Percentiles rank a stretch among this genome's conserved stretches.
These are phyloP conservation scores for Parnassius orleans DNA, from an alignment of 2,888 invertebrate species.

Conservation along the genomic window DNA sequence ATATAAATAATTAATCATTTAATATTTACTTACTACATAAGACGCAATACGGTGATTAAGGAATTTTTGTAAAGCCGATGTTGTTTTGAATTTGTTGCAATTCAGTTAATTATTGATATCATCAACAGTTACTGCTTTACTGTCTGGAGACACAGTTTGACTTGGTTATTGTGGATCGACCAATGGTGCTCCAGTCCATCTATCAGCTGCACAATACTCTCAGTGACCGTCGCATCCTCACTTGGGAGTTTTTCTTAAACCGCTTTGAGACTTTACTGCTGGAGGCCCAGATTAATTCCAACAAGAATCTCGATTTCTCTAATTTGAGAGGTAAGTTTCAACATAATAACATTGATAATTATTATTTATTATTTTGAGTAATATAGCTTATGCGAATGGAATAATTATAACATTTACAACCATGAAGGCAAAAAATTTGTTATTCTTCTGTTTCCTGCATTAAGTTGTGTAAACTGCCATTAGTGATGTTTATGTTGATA, in stretches of 20 bases:
- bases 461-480: no score
- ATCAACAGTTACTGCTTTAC: conserved; percentile 74
- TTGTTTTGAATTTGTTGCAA: no score
- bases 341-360: neutral
- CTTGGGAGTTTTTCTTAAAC: conserved; percentile 99
- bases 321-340: conserved; percentile 86
- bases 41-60: no score
- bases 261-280: conserved; percentile 95
- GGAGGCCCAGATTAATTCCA: conserved; percentile 96
- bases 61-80: no score
- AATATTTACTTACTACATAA: no score
- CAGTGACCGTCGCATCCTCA: conserved; percentile 92
- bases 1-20: no score
- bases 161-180: conserved; percentile 96
- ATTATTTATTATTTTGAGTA: no score
- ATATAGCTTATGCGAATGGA: no score
- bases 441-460: no score
- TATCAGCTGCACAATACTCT: conserved; percentile 97
- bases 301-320: conserved; percentile 91
- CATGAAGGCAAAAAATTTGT: no score
- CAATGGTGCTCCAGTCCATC: conserved; percentile 96
- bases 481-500: no score
- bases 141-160: conserved; percentile 99
- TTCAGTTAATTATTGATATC: neutral
- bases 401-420: no score